Conservation (phyloP, 2,797 vertebrate genomes). For the Ammospiza maritima region DNA sequence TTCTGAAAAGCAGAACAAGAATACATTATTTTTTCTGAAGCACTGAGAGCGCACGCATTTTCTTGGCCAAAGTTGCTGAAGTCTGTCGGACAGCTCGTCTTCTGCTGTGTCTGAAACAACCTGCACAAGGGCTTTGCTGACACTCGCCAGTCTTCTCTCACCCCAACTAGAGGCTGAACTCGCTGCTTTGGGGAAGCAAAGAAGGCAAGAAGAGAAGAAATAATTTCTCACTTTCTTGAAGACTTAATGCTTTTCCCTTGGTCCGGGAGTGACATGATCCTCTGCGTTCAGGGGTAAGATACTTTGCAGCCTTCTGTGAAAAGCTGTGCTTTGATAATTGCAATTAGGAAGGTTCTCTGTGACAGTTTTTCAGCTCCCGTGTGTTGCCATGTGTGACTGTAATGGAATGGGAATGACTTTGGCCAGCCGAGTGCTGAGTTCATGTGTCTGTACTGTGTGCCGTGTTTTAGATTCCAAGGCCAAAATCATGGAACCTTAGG, state of each 20-base stretch:
- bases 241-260: conserved; percentile 73
- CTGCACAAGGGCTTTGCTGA: not conserved
- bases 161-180: not conserved
- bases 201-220: not conserved
- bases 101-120: not conserved
- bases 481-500: not conserved
- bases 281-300: conserved; percentile 93
- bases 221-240: not conserved
- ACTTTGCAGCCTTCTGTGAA: not conserved
- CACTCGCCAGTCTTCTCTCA: not conserved
- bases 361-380: not conserved
- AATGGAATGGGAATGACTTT: not conserved
- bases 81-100: not conserved
- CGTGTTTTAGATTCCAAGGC: not conserved
- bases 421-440: rapidly evolving
- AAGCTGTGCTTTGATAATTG: not conserved
- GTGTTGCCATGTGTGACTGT: not conserved
- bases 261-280: conserved; percentile 89
- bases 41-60: not conserved
- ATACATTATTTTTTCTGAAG: not conserved
- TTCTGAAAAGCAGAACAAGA: conserved; percentile 17
- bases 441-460: rapidly evolving
- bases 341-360: not conserved
- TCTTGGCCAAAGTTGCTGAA: not conserved
- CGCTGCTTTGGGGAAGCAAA: not conserved